Base-by-base conservation (phyloP, 2,888 invertebrate genomes). In the Lasioglossum pauxillum region DNA sequence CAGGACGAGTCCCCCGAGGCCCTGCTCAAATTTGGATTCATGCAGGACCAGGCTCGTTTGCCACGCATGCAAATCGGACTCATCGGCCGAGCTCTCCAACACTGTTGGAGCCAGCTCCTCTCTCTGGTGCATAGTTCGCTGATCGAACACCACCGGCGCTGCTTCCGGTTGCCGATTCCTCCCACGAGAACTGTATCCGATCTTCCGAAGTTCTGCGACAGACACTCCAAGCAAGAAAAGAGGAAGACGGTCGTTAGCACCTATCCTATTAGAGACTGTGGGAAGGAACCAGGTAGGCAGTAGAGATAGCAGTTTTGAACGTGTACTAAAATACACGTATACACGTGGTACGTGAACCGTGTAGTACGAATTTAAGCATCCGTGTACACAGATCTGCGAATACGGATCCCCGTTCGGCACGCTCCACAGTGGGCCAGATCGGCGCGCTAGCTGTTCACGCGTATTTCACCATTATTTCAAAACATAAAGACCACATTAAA, bases 1-100 rank as follows among this genome's bases (percentile, higher is more conserved):
- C 82, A 82, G 67, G 75, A 80, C 75, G 81, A 64, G 83, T 88
- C 83, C 81, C 73, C 81, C 75, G 35, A 75, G 78, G 60, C 60
- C 88, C 88, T 91, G 90, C 92, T 92, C 91, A 92, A 93, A 93
- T 93, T 94, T 92, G 92, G 92, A 94, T 94, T 91, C 93, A 94
- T 94, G 93, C 93, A 92, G 88, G 92, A 83, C 83, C 88, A 87
- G 84, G 82, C 88, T 90, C 90, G 88, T 91, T 93, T 91, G 92
- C 91, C 87, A 88, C 91, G 93, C 92, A 93, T 93, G 92, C 92
- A 92, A 92, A 92, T 53, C 53, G 53, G 23, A 53, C 53, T 53
- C 53, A 53, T 53, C 53, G 53, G 53, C 53, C 53, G 53, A 53
- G 23, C 53, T 53, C 53, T 53, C 53, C 23, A 3, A 53, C 53